Conservation (phyloP, 1,140 invertebrate genomes). For the Lepeophtheirus salmonis region DNA sequence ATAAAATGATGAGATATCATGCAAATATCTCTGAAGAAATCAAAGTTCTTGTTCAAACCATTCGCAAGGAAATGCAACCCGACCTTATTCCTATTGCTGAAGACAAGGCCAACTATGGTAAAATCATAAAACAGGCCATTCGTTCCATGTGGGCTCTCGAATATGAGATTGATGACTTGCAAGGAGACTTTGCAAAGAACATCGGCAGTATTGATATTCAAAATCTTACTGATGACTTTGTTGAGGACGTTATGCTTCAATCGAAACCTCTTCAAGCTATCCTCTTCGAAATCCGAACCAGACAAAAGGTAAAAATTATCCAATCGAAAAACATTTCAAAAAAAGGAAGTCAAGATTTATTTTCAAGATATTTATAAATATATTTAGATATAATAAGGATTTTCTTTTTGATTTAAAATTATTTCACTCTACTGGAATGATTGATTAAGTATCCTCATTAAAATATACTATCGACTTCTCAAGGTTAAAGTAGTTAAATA, state of each 20-base stretch:
- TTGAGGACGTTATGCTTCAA: constrained; percentile 17
- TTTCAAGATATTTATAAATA: neutral
- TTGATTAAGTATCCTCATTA: no score
- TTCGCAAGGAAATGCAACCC: constrained; percentile 17
- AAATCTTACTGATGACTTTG: constrained; percentile 17
- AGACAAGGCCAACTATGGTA: constrained; percentile 15
- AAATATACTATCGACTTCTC: no score
- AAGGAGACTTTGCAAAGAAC: constrained; percentile 9
- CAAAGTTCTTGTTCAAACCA: constrained; percentile 10
- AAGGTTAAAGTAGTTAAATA: no score
- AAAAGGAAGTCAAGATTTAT: neutral
- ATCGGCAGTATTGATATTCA: constrained; percentile 16
- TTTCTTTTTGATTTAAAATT: no score
- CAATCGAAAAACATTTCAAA: neutral
- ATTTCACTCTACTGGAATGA: no score
- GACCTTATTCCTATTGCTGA: constrained; percentile 16
- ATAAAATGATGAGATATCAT: constrained; percentile 15
- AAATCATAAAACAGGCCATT: constrained; percentile 9
- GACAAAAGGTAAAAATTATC: constrained; percentile 10
- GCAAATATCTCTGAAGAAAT: constrained; percentile 16
- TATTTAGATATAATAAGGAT: neutral
- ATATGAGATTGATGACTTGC: constrained; percentile 15
- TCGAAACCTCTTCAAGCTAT: constrained; percentile 16
- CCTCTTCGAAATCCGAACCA: constrained; percentile 6
- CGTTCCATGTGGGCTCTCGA: constrained; percentile 14